These are phyloP conservation scores for Crematogaster levior DNA, from an alignment of 2,888 invertebrate species.

Conservation along the genomic window DNA sequence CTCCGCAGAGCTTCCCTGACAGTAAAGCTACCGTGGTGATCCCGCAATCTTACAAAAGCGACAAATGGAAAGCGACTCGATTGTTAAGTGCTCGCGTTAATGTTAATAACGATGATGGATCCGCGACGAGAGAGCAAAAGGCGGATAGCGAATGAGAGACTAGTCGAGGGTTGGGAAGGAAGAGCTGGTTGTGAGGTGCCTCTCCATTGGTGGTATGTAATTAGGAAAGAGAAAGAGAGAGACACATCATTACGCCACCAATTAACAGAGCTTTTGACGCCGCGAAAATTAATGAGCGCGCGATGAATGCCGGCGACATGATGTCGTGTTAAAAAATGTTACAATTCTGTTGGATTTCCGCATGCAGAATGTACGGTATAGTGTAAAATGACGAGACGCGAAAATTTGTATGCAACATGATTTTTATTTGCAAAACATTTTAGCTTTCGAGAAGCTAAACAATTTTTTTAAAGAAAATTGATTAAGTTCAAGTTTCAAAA, in stretches of 20 bases:
- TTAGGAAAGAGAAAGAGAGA: no score
- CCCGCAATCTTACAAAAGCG: conserved; percentile 59
- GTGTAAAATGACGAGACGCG: conserved; percentile 13
- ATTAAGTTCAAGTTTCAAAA: not conserved
- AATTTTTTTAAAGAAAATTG: not conserved
- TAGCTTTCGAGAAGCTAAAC: not conserved
- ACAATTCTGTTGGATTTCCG: not conserved
- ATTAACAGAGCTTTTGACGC: conserved; percentile 64
- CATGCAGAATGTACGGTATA: not conserved
- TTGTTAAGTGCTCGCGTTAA: conserved; percentile 73
- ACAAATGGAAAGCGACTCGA: conserved; percentile 53
- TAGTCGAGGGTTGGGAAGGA: not conserved
- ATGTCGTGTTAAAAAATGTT: conserved; percentile 28
- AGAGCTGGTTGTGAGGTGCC: not conserved
- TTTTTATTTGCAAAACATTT: not conserved
- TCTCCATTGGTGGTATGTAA: conserved; percentile 62
- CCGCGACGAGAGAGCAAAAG: conserved; percentile 34
- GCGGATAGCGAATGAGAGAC: not conserved
- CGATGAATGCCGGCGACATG: conserved; percentile 46
- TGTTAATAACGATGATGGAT: conserved; percentile 78
- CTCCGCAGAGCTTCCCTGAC: conserved; percentile 56
- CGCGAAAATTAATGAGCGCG: conserved; percentile 67
- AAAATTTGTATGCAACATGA: not conserved
- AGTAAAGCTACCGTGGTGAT: conserved; percentile 60
- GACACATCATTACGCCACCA: conserved; percentile 69